Evolutionary conservation across 2,113 vertebrate species (phyloP).

Genomic region (Paracyprichromis sp.): DNA sequence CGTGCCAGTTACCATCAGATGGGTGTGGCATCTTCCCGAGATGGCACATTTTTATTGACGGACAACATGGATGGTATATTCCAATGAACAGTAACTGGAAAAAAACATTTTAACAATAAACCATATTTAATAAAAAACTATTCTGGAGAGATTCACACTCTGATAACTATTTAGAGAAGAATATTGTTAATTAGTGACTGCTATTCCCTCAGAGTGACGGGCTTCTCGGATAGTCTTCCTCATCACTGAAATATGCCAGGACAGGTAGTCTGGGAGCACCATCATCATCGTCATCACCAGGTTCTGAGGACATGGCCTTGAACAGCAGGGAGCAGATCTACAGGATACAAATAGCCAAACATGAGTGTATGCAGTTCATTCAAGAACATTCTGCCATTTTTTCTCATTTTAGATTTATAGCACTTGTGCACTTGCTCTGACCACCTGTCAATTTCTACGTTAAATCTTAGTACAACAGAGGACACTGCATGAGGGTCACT

Average conservation of each 20-base stretch:
- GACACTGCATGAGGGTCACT: neutral
- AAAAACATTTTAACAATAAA: neutral
- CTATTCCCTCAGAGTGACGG: neutral
- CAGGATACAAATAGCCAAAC: neutral
- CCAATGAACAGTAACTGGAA: neutral
- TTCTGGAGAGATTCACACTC: neutral
- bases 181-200: neutral
- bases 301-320: slow-evolving; percentile 70
- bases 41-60: neutral
- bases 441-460: neutral
- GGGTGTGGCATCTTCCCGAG: neutral
- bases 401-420: neutral
- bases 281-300: neutral
- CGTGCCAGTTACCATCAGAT: neutral
- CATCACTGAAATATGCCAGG: slow-evolving; percentile 77
- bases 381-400: neutral
- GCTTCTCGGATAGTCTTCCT: slow-evolving; percentile 50
- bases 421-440: neutral
- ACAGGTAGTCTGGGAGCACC: slow-evolving; percentile 16
- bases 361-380: neutral
- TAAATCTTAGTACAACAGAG: neutral
- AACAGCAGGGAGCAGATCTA: slow-evolving; percentile 86
- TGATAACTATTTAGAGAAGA: neutral
- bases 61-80: neutral
- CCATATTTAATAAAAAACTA: neutral